These are phyloP conservation scores for Sepiola atlantica DNA, from an alignment of 2,888 invertebrate species.

Conservation along the genomic window DNA sequence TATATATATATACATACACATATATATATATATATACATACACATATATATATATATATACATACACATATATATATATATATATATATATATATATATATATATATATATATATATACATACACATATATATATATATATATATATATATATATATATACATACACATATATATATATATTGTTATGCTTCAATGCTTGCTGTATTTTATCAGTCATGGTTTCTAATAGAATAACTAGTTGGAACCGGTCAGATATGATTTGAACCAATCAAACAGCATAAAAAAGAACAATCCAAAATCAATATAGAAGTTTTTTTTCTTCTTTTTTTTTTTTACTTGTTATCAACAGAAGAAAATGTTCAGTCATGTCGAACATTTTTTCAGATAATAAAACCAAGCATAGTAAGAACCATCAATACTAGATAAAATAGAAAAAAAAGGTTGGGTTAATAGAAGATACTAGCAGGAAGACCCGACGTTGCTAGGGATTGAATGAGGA, in stretches of 20 bases:
- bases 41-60: too few relatives aligned
- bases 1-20: too few relatives aligned
- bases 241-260: neutral
- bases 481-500: too few relatives aligned
- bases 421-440: neutral
- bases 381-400: neutral
- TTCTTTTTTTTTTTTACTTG: neutral
- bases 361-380: neutral
- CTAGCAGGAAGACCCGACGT: too few relatives aligned
- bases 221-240: constrained; percentile 1
- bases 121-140: too few relatives aligned
- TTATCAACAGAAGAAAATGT: neutral
- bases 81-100: too few relatives aligned
- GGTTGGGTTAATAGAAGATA: neutral
- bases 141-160: too few relatives aligned
- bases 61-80: too few relatives aligned
- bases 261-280: neutral
- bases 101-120: too few relatives aligned
- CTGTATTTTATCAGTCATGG: neutral
- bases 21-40: too few relatives aligned
- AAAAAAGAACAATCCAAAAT: neutral
- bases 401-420: constrained; percentile 1
- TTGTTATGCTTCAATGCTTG: neutral
- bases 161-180: too few relatives aligned
- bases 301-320: neutral